Evolutionary conservation across 2,113 vertebrate genomes (phyloP).

Genomic region (Myrmophylax atrothorax): DNA sequence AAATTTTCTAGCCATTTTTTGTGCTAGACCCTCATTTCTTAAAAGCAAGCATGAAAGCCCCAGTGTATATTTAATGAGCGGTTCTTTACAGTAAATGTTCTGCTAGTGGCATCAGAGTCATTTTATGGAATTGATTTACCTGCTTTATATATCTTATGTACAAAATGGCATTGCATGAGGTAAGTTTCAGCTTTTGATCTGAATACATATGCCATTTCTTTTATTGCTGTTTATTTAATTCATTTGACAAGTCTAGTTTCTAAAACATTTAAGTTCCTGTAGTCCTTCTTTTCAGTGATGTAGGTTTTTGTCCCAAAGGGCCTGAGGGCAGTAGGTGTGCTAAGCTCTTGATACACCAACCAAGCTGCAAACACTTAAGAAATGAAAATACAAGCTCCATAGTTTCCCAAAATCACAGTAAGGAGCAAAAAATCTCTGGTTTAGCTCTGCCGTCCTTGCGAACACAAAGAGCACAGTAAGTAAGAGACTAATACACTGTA

Average conservation of each 20-base stretch:
- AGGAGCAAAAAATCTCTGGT: neutral
- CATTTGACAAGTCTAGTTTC: neutral
- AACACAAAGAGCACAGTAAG: neutral
- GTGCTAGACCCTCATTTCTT: neutral
- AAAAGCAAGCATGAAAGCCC: neutral
- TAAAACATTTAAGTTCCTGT: neutral
- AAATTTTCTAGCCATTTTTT: neutral
- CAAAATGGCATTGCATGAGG: neutral
- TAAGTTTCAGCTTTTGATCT: neutral
- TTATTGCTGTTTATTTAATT: neutral
- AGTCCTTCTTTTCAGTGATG: neutral
- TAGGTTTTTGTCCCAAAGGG: neutral
- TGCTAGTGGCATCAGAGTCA: neutral
- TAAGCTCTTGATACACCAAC: neutral
- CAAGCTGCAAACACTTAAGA: neutral
- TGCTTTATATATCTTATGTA: neutral
- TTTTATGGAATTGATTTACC: neutral
- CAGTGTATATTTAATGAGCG: neutral
- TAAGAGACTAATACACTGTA: neutral
- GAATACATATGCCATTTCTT: fast-evolving
- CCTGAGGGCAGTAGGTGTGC: neutral
- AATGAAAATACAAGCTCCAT: neutral
- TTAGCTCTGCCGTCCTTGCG: neutral
- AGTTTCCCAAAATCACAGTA: neutral
- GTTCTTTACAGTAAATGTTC: neutral